These are phyloP conservation scores for Aphrophora alni DNA, from an alignment of 2,888 invertebrate genomes.

Conservation along the genomic window DNA sequence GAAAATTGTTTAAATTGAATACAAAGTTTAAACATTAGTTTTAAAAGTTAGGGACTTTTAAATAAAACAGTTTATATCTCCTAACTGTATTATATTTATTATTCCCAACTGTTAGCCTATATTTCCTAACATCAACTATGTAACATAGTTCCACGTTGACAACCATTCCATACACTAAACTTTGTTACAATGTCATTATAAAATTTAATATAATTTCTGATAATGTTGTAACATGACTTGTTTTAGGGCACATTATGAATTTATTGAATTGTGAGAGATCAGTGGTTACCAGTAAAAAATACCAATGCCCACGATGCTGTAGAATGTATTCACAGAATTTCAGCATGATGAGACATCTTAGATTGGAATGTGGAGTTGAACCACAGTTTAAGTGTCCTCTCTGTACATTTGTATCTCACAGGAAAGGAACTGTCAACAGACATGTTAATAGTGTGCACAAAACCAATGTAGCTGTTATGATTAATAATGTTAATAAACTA, in stretches of 20 bases:
- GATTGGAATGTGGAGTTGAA: slow-evolving; percentile 54
- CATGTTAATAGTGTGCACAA: background rate
- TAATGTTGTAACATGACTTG: background rate
- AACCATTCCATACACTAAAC: no score
- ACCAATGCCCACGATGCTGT: slow-evolving; percentile 50
- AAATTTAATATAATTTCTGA: no score
- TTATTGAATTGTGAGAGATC: background rate
- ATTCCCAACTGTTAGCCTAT: no score
- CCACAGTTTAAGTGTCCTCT: slow-evolving; percentile 55
- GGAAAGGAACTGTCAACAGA: slow-evolving; percentile 29
- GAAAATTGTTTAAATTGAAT: no score
- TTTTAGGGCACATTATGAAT: background rate
- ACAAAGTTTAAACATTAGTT: no score
- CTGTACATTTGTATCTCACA: slow-evolving; percentile 48
- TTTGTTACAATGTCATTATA: no score
- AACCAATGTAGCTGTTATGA: background rate
- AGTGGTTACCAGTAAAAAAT: background rate
- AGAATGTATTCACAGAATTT: slow-evolving; percentile 55
- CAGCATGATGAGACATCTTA: slow-evolving; percentile 51
- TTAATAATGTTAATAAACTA: background rate
- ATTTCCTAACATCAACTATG: no score
- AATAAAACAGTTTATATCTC: no score
- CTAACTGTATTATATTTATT: no score
- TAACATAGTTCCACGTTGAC: no score
- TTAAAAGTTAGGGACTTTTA: no score